These are phyloP conservation scores for Stenoptilia bipunctidactyla DNA, from an alignment of 2,888 invertebrate genomes.

Conservation along the genomic window DNA sequence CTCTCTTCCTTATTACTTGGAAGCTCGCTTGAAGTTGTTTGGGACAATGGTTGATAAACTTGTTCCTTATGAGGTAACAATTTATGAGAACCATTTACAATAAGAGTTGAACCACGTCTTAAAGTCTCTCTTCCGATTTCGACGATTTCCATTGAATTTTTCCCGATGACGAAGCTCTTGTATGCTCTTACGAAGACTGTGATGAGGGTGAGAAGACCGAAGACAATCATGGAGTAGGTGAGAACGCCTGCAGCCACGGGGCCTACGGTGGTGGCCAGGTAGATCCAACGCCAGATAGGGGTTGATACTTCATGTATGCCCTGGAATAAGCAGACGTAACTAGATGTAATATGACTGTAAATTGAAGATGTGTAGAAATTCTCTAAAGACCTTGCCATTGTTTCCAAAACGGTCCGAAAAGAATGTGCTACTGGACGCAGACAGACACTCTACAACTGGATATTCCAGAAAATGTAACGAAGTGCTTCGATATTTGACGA, in stretches of 20 bases:
- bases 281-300: constrained; percentile 85
- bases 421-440: too few species aligned
- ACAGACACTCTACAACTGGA: too few species aligned
- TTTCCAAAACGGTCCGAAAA: too few species aligned
- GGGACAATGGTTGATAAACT: constrained; percentile 39
- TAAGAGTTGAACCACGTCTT: constrained; percentile 74
- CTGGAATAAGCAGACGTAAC: constrained; percentile 58
- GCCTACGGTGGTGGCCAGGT: constrained; percentile 82
- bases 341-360: too few species aligned
- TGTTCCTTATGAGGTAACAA: constrained; percentile 72
- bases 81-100: constrained; percentile 71
- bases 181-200: constrained; percentile 80
- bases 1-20: constrained; percentile 5
- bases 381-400: too few species aligned
- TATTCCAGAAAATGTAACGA: too few species aligned
- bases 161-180: constrained; percentile 78
- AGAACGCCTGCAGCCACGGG: constrained; percentile 78
- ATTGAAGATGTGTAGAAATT: too few species aligned
- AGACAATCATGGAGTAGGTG: constrained; percentile 79
- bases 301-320: constrained; percentile 85
- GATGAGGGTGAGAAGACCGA: constrained; percentile 76
- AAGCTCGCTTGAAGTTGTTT: constrained; percentile 10
- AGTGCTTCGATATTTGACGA: too few species aligned
- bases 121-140: constrained; percentile 82
- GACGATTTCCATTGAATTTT: constrained; percentile 79